Evolutionary conservation across 1,140 invertebrate genomes (phyloP).

Genomic region (Drosophila paulistorum): DNA sequence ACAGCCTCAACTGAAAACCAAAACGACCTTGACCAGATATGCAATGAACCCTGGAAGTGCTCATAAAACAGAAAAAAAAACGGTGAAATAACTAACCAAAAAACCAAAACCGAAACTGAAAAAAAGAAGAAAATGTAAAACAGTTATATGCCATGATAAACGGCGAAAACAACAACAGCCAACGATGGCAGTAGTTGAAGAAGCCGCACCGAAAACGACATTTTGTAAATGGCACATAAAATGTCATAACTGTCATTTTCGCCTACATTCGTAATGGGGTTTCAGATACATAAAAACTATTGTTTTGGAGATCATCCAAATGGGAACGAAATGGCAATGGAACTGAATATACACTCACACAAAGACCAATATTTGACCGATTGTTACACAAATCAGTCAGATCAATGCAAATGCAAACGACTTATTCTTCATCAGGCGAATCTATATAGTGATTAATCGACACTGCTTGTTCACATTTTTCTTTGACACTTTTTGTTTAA

Average conservation of each 20-base stretch:
- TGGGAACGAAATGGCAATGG: constrained; percentile 57
- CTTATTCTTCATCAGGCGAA: constrained; percentile 27
- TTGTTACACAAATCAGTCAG: constrained; percentile 71
- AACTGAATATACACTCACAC: constrained; percentile 18
- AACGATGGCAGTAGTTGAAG: constrained; percentile 19
- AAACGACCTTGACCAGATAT: constrained; percentile 72
- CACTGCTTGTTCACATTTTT: constrained; percentile 40
- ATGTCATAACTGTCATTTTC: constrained; percentile 72
- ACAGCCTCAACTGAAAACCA: constrained; percentile 30
- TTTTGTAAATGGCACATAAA: constrained; percentile 70
- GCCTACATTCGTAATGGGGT: constrained; percentile 46
- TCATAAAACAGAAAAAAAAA: constrained; percentile 30
- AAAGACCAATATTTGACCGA: constrained; percentile 38
- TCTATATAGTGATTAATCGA: constrained; percentile 58
- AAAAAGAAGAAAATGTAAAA: constrained; percentile 32
- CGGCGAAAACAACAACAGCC: constrained; percentile 18
- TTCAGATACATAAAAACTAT: constrained; percentile 39
- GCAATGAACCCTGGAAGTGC: constrained; percentile 62
- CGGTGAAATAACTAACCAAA: constrained; percentile 46
- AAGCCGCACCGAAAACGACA: constrained; percentile 20
- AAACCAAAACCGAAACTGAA: constrained; percentile 9
- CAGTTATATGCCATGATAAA: constrained; percentile 53
- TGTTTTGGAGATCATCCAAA: constrained; percentile 50
- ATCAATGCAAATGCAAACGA: constrained; percentile 35
- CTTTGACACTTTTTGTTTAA: constrained; percentile 66